These are phyloP conservation scores for Pseudomugil tenellus DNA, from an alignment of 2,797 vertebrate species.

Conservation along the genomic window DNA sequence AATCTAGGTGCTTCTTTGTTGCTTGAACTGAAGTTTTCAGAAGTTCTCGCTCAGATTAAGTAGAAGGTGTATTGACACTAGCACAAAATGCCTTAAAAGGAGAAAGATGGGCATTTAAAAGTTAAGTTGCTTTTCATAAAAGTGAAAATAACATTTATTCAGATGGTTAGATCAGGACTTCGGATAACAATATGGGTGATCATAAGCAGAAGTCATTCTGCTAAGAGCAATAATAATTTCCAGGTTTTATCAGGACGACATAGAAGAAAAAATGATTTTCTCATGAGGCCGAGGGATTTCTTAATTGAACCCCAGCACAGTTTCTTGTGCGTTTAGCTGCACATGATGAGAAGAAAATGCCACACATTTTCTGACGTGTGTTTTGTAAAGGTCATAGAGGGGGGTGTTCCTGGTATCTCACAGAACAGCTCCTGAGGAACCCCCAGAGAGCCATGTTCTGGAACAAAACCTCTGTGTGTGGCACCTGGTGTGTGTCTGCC, in stretches of 20 bases:
- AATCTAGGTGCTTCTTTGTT: slow-evolving; percentile 48
- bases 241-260: slow-evolving; percentile 8
- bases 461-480: slow-evolving; percentile 69
- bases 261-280: slow-evolving; percentile 34
- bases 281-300: slow-evolving; percentile 12
- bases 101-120: no score
- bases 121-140: no score
- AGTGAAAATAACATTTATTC: no score
- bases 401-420: slow-evolving; percentile 67
- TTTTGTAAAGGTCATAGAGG: slow-evolving; percentile 74
- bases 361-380: slow-evolving; percentile 71
- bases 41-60: slow-evolving; percentile 56
- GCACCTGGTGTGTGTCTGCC: slow-evolving; percentile 23
- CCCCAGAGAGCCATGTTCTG: slow-evolving; percentile 44
- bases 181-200: no score
- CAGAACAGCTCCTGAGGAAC: slow-evolving; percentile 63
- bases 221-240: no score
- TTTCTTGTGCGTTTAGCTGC: slow-evolving; percentile 61
- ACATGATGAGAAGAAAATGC: slow-evolving; percentile 71
- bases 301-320: slow-evolving; percentile 47
- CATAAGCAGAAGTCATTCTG: no score
- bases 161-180: no score
- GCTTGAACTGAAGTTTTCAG: slow-evolving; percentile 53
- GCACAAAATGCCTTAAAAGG: no score
- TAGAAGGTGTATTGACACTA: not conserved